Conservation (phyloP, 2,888 invertebrate genomes). For the Coenonympha arcania region DNA sequence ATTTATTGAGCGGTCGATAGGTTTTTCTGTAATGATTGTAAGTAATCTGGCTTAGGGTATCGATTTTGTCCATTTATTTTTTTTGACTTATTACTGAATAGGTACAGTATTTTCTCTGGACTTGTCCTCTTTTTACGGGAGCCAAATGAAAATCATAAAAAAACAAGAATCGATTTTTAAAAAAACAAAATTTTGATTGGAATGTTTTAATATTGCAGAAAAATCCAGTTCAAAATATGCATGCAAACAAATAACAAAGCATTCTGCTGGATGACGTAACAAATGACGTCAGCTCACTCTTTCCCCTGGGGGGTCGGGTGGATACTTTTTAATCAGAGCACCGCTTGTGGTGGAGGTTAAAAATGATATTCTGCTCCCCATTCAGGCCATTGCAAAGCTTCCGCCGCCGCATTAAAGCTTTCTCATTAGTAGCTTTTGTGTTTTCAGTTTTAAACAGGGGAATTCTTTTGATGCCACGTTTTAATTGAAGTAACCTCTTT, state of each 20-base stretch:
- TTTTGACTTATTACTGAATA: no score
- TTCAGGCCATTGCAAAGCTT: slow-evolving; percentile 12
- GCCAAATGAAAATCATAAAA: no score
- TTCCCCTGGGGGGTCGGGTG: neutral
- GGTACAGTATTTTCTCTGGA: no score
- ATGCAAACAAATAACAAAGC: neutral
- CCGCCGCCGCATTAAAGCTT: slow-evolving; percentile 6
- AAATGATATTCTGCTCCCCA: slow-evolving; percentile 18
- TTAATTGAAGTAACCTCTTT: slow-evolving; percentile 1
- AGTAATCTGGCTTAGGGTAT: no score
- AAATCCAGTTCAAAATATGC: neutral
- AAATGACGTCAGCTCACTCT: neutral
- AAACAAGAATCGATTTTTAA: no score
- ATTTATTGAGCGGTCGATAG: no score
- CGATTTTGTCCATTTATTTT: no score
- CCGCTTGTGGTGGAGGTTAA: slow-evolving; percentile 6
- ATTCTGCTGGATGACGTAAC: neutral
- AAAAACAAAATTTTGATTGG: no score
- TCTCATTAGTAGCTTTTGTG: slow-evolving; percentile 17
- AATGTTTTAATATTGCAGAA: neutral
- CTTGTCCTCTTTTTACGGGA: no score
- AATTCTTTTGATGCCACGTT: neutral
- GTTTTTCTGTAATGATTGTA: no score
- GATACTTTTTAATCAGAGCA: slow-evolving; percentile 9
- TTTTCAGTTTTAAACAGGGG: neutral